Evolutionary conservation across 2,888 invertebrate species (phyloP).

Genomic region (Aphelenchoides bicaudatus): DNA sequence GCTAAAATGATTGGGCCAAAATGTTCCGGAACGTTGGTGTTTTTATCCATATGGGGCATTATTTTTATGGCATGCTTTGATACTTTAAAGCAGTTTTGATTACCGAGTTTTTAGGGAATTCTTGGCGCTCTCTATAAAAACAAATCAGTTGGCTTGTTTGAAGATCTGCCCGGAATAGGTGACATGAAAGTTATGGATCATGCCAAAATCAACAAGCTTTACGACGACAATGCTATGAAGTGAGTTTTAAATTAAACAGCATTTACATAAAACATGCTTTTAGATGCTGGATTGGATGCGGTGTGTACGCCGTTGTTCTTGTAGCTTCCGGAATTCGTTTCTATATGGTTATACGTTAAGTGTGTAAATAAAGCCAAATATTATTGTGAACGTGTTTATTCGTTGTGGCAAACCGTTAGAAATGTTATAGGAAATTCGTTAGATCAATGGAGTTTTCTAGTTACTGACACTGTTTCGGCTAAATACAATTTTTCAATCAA

Average conservation of each 20-base stretch:
- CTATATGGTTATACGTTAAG: constrained; percentile 1
- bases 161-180: constrained; percentile 42
- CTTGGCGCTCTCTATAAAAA: constrained; percentile 44
- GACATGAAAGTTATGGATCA: constrained; percentile 1
- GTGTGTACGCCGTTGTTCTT: constrained; percentile 27
- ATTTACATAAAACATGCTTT: constrained; percentile 44
- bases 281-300: constrained; percentile 42
- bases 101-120: constrained; percentile 29
- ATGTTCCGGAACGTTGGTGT: constrained; percentile 7
- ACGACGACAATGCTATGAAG: constrained; percentile 48
- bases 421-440: too few species aligned
- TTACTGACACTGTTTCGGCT: constrained; percentile 3
- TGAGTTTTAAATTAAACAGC: background rate
- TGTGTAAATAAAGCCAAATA: background rate
- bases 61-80: constrained; percentile 9
- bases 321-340: constrained; percentile 11
- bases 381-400: background rate
- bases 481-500: constrained; percentile 1
- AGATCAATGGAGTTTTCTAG: background rate
- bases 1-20: constrained; percentile 7
- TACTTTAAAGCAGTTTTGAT: background rate
- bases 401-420: too few species aligned
- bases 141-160: constrained; percentile 45
- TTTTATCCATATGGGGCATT: constrained; percentile 18
- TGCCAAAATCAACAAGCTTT: constrained; percentile 14